A percentile compares a stretch with the other conserved stretches of the same genome.
Evolutionary conservation across 2,797 vertebrate species (phyloP).

Genomic region (Parauchenoglanis punctatus): DNA sequence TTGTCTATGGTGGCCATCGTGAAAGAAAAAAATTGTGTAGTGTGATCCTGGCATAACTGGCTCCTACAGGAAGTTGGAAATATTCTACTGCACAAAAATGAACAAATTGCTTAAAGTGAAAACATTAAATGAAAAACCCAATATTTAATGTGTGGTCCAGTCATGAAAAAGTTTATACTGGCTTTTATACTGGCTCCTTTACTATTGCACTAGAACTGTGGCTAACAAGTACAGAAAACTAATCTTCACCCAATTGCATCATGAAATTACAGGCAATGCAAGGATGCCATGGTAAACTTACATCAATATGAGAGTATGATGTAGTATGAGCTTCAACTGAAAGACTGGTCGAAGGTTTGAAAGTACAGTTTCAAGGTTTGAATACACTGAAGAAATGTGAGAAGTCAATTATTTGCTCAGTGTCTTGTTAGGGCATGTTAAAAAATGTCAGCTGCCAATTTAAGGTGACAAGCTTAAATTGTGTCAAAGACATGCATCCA

Average conservation of each 20-base stretch:
- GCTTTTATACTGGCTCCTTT: not conserved
- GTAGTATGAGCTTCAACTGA: constrained; percentile 1
- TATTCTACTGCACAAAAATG: not conserved
- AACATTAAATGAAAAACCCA: too few relatives aligned
- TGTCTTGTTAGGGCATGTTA: not conserved
- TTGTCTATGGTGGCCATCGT: too few relatives aligned
- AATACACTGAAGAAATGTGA: not conserved
- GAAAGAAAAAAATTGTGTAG: too few relatives aligned
- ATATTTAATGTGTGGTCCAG: not conserved
- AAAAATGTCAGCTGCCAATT: constrained; percentile 2
- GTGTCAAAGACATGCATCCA: constrained; percentile 17
- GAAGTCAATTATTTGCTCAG: constrained; percentile 8
- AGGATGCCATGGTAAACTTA: not conserved
- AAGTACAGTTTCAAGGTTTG: not conserved
- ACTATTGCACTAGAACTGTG: not conserved
- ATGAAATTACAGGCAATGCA: not conserved
- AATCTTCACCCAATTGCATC: not conserved
- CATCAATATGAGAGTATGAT: not conserved
- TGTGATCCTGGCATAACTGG: too few relatives aligned
- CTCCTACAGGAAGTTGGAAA: not conserved
- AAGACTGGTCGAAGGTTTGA: not conserved
- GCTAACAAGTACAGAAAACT: not conserved
- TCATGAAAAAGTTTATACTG: not conserved
- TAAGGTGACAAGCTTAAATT: constrained; percentile 13
- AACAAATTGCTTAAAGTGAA: not conserved